Evolutionary conservation across 2,797 vertebrate genomes (phyloP), one percentile per base, ranked within the genome.

Genomic region (Telmatherina bonti): DNA sequence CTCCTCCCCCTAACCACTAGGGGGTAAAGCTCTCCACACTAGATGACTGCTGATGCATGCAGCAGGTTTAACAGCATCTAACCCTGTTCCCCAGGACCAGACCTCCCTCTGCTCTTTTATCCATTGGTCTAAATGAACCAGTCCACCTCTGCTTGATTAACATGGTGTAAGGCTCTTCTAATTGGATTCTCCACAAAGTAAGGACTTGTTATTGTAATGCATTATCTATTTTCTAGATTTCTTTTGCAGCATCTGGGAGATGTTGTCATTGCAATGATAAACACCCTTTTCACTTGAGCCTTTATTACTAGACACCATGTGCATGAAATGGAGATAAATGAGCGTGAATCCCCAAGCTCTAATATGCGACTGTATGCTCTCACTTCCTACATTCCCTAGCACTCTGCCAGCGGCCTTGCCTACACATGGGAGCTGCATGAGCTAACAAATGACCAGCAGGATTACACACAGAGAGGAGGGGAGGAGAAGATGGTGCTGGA

Each of bases 321-420:
- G 91, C 72, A 72, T 90, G 92, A 93, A 93, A 94, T 94, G 84
- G 93, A 94, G 94, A 94, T 94, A 93, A 93, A 94, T 94, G 93
- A 91, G 90, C 11, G 38, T 4, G 82, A 85, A 90, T 88, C 85
- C 89, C 81, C 31, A 35, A 85, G 89, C 90, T 89, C 88, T 82
- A 91, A 93, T 91, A 93, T 76, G 89, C 88, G 78, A 81, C 91
- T 87, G 87, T 83, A 83, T 84, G 87, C 87, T 87, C 85, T 93
- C 92, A 92, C 92, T 89, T 82, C 90, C 85, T 67, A 74, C 84
- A 80, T 53, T 82, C 80, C 84, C 82, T 69, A 60, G 70, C 82
- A 64, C 87, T 86, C 74, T 72, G 74, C 84, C 87, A 76, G 76
- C 59, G 58, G 86, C 86, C 86, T 78, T 53, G 73, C 81, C 86